Conservation (phyloP, 2,888 invertebrate species). For the Scaptomyza cyrtandrae region DNA sequence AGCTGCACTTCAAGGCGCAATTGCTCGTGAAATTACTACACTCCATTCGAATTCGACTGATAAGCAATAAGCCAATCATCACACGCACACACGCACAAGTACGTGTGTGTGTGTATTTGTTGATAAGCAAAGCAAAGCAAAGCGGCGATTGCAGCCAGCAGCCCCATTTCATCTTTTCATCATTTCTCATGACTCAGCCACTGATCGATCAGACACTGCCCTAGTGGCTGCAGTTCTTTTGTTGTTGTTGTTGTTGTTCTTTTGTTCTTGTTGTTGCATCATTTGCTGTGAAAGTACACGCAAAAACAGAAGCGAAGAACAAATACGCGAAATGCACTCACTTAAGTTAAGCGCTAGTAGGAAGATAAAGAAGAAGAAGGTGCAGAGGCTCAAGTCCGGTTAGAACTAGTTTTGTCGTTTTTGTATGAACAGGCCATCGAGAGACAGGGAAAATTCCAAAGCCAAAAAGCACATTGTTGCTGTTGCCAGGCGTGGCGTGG, state of each 20-base stretch:
- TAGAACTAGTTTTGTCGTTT: slow-evolving; percentile 36
- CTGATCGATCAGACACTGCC: slow-evolving; percentile 44
- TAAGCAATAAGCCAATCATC: slow-evolving; percentile 11
- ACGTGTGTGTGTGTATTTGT: neutral
- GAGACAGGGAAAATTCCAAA: slow-evolving; percentile 35
- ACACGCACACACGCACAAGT: slow-evolving; percentile 14
- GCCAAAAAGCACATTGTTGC: slow-evolving; percentile 30
- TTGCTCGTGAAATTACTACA: slow-evolving; percentile 35
- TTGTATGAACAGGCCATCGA: slow-evolving; percentile 21
- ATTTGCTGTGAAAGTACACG: slow-evolving; percentile 22
- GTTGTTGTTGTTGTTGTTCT: neutral
- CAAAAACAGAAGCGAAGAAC: slow-evolving; percentile 15
- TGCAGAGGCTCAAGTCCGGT: slow-evolving; percentile 37
- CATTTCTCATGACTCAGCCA: slow-evolving; percentile 34
- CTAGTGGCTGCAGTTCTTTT: slow-evolving; percentile 18
- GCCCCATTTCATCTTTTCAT: slow-evolving; percentile 6
- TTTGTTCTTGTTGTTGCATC: slow-evolving; percentile 26
- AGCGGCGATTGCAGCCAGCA: slow-evolving; percentile 14
- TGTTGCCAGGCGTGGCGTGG: slow-evolving; percentile 62
- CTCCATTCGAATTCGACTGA: slow-evolving; percentile 25
- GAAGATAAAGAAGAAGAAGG: slow-evolving; percentile 26
- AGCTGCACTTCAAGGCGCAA: slow-evolving; percentile 57
- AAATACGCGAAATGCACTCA: slow-evolving; percentile 11
- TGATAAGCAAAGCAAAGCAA: slow-evolving; percentile 49
- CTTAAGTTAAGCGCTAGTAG: slow-evolving; percentile 39